phyloP scores from a whole-genome alignment of 2,888 invertebrate species.

The Euplexia lucipara region DNA sequence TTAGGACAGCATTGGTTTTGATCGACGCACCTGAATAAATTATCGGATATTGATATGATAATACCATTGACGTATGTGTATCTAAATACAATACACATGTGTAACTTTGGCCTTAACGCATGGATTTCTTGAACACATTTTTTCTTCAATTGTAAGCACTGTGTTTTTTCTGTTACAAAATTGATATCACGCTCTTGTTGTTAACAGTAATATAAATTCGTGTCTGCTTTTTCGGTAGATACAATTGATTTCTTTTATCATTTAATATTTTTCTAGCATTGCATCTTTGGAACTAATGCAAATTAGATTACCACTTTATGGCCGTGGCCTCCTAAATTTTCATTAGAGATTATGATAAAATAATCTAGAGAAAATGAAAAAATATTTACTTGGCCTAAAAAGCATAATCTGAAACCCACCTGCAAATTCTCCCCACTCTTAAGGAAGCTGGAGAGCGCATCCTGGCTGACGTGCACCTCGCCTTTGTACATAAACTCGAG shows the following conservation, averaged over 20 bases:
- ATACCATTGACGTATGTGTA: conserved; percentile 33
- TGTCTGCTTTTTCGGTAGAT: background rate
- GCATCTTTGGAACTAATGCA: background rate
- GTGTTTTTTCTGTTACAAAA: conserved; percentile 6
- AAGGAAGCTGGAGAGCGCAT: conserved; percentile 97
- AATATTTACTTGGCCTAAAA: background rate
- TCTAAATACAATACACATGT: conserved; percentile 37
- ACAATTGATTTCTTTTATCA: background rate
- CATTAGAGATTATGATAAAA: background rate
- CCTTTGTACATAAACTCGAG: conserved; percentile 98
- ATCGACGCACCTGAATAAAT: conserved; percentile 51
- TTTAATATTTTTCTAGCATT: background rate
- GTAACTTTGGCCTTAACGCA: conserved; percentile 26
- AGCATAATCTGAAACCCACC: conserved; percentile 83
- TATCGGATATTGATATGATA: conserved; percentile 13
- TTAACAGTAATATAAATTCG: background rate
- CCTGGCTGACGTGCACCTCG: conserved; percentile 98
- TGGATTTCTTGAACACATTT: conserved; percentile 21
- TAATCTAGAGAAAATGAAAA: background rate
- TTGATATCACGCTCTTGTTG: background rate
- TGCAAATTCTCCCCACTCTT: conserved; percentile 98
- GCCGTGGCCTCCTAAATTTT: background rate
- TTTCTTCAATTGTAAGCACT: background rate
- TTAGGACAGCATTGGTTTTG: conserved; percentile 22
- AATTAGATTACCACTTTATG: background rate